Evolutionary conservation across 2,797 vertebrate genomes (phyloP).

Genomic region (Clamator glandarius): DNA sequence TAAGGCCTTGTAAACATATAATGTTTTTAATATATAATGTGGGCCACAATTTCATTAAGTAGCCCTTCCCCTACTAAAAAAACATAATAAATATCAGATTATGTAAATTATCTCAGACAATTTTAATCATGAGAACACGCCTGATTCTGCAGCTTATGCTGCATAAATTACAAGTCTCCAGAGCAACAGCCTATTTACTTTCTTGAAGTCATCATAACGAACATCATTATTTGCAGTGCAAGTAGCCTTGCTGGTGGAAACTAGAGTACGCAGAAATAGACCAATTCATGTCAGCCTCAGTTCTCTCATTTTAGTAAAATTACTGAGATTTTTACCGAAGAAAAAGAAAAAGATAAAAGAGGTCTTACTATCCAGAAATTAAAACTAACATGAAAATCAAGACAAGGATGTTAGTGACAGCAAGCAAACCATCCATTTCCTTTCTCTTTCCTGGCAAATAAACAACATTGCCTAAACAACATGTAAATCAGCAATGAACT

Average conservation of each 20-base stretch:
- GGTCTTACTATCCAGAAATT: not conserved
- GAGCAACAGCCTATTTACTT: not conserved
- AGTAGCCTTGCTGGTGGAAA: not conserved
- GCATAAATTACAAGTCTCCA: not conserved
- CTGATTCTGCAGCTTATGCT: not conserved
- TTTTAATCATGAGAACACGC: not conserved
- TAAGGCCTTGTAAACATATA: not conserved
- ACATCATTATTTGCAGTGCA: not conserved
- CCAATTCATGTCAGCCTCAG: not conserved
- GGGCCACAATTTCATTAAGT: not conserved
- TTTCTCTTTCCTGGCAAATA: not conserved
- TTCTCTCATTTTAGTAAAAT: not conserved
- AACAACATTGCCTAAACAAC: not conserved
- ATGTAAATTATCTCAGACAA: not conserved
- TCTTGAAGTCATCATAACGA: not conserved
- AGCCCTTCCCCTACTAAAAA: not conserved
- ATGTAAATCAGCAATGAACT: not conserved
- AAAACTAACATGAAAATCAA: not conserved
- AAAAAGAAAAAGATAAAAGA: not conserved
- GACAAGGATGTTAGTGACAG: not conserved
- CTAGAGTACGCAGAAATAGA: not conserved
- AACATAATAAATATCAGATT: not conserved
- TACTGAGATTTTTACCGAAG: not conserved
- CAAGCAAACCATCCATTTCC: not conserved
- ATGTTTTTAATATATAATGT: not conserved